phyloP scores from a whole-genome alignment of 2,888 invertebrate genomes.

The Eupithecia exiguata region DNA sequence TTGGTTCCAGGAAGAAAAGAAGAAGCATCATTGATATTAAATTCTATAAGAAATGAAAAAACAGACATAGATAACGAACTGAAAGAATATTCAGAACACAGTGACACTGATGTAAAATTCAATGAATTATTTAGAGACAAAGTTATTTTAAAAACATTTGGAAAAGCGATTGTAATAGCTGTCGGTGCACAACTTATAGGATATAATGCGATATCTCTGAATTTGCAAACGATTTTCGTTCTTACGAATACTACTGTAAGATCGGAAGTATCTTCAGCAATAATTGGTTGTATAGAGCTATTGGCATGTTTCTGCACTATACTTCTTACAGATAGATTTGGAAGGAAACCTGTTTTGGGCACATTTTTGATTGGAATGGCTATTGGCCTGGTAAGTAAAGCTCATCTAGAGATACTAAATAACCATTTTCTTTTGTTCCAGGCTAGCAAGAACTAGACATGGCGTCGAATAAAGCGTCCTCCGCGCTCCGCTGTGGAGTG shows the following conservation, averaged over 20 bases:
- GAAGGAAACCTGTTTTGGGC: conserved; percentile 54
- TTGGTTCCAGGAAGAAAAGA: conserved; percentile 43
- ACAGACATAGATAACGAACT: conserved; percentile 44
- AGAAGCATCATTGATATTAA: conserved; percentile 45
- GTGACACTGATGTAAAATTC: conserved; percentile 36
- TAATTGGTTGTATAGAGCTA: conserved; percentile 55
- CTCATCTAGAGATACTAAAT: too few species aligned
- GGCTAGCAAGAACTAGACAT: too few species aligned
- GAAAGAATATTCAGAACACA: conserved; percentile 44
- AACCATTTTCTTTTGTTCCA: too few species aligned
- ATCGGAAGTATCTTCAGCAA: conserved; percentile 53
- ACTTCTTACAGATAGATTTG: conserved; percentile 52
- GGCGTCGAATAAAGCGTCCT: too few species aligned
- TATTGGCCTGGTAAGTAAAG: conserved; percentile 52
- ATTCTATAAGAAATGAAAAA: conserved; percentile 44
- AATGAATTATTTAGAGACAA: conserved; percentile 45
- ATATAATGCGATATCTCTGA: conserved; percentile 53
- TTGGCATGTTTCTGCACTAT: conserved; percentile 50
- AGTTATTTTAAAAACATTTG: conserved; percentile 50
- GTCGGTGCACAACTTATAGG: conserved; percentile 51
- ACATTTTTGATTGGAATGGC: conserved; percentile 48
- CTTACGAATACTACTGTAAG: conserved; percentile 53
- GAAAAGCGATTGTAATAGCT: conserved; percentile 45
- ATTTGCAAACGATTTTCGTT: conserved; percentile 57
- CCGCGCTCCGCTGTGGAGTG: too few species aligned